phyloP scores from a whole-genome alignment of 2,888 invertebrate genomes.

The Hoplodrina blanda region DNA sequence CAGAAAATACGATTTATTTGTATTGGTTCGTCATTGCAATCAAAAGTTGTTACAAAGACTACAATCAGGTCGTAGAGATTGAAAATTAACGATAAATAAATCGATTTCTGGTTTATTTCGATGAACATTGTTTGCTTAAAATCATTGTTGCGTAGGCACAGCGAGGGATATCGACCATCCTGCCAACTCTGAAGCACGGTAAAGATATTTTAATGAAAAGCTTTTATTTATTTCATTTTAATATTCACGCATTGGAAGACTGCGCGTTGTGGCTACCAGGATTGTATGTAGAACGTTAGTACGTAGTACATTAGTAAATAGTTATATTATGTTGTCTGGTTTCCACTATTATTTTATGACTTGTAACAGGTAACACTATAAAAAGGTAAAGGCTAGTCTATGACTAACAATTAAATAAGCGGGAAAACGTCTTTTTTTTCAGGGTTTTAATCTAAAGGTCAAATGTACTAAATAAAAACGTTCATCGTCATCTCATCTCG shows the following conservation, averaged over 20 bases:
- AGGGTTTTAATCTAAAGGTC: too few species aligned
- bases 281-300: neutral
- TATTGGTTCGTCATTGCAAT: conserved; percentile 35
- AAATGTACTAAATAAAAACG: too few species aligned
- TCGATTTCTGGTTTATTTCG: conserved; percentile 39
- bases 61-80: conserved; percentile 44
- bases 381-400: too few species aligned
- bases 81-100: conserved; percentile 44
- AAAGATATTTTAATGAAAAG: conserved; percentile 16
- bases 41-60: conserved; percentile 47
- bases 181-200: conserved; percentile 15
- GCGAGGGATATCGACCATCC: conserved; percentile 45
- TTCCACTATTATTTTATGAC: too few species aligned
- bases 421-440: too few species aligned
- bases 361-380: too few species aligned
- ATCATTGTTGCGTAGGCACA: conserved; percentile 30
- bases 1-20: conserved; percentile 27
- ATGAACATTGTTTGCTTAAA: conserved; percentile 40
- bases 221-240: conserved; percentile 29
- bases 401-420: too few species aligned
- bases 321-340: too few species aligned
- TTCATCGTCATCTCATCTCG: too few species aligned
- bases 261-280: neutral
- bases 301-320: too few species aligned
- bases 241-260: conserved; percentile 6